phyloP scores from a whole-genome alignment of 2,113 vertebrate species.

The Oreamnos americanus region DNA sequence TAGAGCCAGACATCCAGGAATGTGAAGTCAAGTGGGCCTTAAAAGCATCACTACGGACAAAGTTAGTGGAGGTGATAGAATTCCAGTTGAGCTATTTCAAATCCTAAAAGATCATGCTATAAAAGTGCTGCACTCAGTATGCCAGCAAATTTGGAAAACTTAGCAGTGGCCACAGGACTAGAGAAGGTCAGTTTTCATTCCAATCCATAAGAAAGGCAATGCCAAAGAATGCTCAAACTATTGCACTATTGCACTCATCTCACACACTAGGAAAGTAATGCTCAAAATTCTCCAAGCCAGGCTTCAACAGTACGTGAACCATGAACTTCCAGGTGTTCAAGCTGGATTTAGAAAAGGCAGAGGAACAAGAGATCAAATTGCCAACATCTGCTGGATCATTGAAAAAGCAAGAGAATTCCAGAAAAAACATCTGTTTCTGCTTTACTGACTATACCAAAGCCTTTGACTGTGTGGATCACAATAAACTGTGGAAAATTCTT shows the following conservation, averaged over 20 bases:
- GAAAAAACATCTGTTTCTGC: not conserved
- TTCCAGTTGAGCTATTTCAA: not conserved
- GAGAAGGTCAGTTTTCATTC: not conserved
- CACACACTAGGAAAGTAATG: not conserved
- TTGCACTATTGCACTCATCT: not conserved
- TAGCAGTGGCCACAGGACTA: not conserved
- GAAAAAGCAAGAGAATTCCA: not conserved
- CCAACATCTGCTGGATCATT: not conserved
- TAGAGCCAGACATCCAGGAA: not conserved
- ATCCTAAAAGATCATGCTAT: not conserved
- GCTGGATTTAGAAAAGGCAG: not conserved
- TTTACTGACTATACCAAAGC: not conserved
- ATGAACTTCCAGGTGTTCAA: not conserved
- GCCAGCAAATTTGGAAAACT: not conserved
- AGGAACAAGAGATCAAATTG: not conserved
- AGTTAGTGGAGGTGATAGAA: not conserved
- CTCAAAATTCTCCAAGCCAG: not conserved
- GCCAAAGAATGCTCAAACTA: not conserved
- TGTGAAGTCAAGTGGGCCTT: not conserved
- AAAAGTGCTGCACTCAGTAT: not conserved
- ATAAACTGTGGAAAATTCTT: not conserved
- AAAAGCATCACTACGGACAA: not conserved
- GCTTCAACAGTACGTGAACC: not conserved
- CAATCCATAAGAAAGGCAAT: not conserved
- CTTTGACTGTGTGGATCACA: not conserved